A percentile compares a stretch with the other conserved stretches of the same genome.
Evolutionary conservation across 2,797 vertebrate genomes (phyloP).

Genomic region (Peromyscus melanophrys): DNA sequence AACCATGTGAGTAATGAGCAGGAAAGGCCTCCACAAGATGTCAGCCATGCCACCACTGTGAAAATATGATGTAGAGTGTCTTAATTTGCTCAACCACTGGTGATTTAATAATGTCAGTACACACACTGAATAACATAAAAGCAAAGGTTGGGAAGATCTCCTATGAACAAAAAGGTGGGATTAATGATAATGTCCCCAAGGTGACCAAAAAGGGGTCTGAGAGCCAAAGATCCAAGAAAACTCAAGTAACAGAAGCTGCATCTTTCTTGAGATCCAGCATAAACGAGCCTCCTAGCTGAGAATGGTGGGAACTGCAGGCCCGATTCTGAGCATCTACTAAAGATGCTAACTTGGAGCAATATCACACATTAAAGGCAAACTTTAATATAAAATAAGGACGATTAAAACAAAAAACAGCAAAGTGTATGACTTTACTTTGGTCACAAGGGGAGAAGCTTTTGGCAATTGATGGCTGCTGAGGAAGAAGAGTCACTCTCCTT

Average conservation of each 20-base stretch:
- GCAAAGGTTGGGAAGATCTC: background rate
- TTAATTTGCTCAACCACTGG: background rate
- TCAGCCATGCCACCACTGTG: background rate
- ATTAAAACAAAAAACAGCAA: background rate
- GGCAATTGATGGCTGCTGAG: too few species aligned
- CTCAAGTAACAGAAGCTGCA: background rate
- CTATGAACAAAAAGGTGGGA: background rate
- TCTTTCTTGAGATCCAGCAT: background rate
- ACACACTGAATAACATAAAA: conserved; percentile 12
- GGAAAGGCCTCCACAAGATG: background rate
- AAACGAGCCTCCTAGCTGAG: background rate
- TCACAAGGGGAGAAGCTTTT: background rate
- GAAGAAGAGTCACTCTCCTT: background rate
- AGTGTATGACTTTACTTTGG: background rate
- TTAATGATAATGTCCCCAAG: background rate
- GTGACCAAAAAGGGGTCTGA: background rate
- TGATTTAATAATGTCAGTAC: background rate
- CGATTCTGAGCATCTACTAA: background rate
- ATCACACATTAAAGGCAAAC: background rate
- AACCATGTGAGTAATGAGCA: background rate
- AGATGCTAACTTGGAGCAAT: background rate
- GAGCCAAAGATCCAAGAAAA: background rate
- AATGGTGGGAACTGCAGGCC: background rate
- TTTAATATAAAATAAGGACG: background rate
- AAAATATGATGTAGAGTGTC: background rate